phyloP scores from a whole-genome alignment of 1,140 invertebrate species.

The Onthophagus taurus region DNA sequence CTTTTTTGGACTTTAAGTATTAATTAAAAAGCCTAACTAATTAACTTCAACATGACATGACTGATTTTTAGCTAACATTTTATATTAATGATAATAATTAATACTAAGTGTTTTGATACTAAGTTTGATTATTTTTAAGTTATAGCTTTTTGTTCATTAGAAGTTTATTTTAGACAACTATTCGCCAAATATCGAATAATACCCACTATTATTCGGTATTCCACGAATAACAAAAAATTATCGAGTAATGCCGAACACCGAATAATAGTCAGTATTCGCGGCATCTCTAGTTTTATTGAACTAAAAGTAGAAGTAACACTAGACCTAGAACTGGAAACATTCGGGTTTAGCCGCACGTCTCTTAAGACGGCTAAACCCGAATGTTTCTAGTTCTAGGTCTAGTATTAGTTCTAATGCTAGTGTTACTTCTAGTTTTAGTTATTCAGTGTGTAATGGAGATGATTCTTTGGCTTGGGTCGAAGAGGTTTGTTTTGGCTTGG shows the following conservation, averaged over 20 bases:
- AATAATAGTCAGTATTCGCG: conserved; percentile 1
- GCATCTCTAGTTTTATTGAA: no score
- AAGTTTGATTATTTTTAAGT: neutral
- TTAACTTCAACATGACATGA: neutral
- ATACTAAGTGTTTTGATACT: neutral
- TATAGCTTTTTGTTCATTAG: neutral
- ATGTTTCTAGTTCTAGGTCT: no score
- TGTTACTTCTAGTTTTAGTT: no score
- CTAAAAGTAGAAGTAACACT: no score
- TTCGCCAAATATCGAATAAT: neutral
- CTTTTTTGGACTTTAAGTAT: conserved; percentile 1
- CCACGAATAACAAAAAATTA: conserved; percentile 1
- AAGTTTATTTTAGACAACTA: conserved; percentile 3
- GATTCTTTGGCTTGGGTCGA: no score
- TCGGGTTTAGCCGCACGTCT: no score
- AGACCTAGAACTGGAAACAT: no score
- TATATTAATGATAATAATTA: conserved; percentile 1
- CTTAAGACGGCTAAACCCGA: no score
- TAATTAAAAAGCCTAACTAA: neutral
- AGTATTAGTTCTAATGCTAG: no score
- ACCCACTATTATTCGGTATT: neutral
- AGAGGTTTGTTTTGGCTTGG: no score
- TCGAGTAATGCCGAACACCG: conserved; percentile 1
- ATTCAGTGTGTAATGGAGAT: no score
- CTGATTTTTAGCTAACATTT: neutral